A percentile compares a stretch with the other conserved stretches of the same genome.
These are phyloP conservation scores for Balanococcus diminutus DNA, from an alignment of 2,888 invertebrate genomes.

Conservation along the genomic window DNA sequence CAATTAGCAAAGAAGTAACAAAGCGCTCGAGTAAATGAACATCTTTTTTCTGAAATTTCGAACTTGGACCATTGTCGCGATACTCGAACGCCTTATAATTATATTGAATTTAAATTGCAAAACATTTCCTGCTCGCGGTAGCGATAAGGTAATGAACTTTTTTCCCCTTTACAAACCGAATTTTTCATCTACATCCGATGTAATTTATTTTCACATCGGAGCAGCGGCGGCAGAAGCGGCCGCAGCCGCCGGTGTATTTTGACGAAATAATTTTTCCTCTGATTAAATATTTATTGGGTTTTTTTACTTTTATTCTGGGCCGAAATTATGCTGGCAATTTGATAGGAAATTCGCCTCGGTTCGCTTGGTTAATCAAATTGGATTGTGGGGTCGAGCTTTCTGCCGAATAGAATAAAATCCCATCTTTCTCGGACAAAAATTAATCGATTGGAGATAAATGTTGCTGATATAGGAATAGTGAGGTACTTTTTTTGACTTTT, in stretches of 20 bases:
- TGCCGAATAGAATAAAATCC: no score
- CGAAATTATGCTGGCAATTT: background rate
- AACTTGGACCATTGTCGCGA: conserved; percentile 35
- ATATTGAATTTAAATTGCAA: conserved; percentile 38
- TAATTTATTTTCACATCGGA: conserved; percentile 39
- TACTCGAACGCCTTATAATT: conserved; percentile 35
- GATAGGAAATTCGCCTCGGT: background rate
- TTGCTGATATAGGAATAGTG: no score
- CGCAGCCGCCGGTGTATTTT: background rate
- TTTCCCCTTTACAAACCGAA: conserved; percentile 4
- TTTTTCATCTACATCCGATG: conserved; percentile 29
- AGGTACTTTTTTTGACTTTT: no score
- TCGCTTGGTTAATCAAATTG: no score
- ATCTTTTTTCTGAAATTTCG: conserved; percentile 24
- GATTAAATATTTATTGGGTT: conserved; percentile 38
- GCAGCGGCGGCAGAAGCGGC: no score
- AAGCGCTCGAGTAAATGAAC: conserved; percentile 28
- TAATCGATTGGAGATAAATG: no score
- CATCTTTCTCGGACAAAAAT: no score
- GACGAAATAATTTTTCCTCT: conserved; percentile 15
- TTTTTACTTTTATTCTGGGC: background rate
- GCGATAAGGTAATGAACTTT: conserved; percentile 35
- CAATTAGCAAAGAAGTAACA: conserved; percentile 38
- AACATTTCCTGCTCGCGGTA: background rate
- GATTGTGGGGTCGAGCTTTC: no score